These are phyloP conservation scores for Calyptomena viridis DNA, from an alignment of 2,113 vertebrate species.

Conservation along the genomic window DNA sequence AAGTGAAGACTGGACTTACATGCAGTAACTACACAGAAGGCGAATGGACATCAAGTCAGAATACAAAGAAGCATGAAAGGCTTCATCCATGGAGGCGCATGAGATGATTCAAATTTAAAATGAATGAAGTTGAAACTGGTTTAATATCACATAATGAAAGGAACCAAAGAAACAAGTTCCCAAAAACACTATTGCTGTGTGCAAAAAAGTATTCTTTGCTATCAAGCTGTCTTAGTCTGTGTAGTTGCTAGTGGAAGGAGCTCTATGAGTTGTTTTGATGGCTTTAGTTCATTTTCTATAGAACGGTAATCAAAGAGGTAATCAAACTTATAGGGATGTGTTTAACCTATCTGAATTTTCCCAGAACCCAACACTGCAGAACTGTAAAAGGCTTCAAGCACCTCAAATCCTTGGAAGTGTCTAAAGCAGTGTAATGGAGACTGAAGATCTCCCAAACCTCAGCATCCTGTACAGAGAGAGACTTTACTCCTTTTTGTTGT, in stretches of 20 bases:
- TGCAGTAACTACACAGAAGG: background rate
- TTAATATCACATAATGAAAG: background rate
- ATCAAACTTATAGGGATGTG: background rate
- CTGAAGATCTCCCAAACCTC: background rate
- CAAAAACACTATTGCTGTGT: background rate
- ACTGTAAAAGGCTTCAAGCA: background rate
- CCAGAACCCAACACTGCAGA: background rate
- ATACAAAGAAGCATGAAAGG: accelerated
- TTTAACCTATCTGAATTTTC: background rate
- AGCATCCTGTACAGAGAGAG: background rate
- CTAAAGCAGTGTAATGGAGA: background rate
- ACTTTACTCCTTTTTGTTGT: too few species aligned
- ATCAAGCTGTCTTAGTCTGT: background rate
- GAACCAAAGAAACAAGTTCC: background rate
- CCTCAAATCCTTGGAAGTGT: background rate
- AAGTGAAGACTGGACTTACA: background rate
- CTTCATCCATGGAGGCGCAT: background rate
- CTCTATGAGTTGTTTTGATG: background rate
- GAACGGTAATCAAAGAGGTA: background rate
- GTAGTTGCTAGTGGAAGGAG: background rate
- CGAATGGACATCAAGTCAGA: background rate
- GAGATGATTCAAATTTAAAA: background rate
- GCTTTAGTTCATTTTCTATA: background rate
- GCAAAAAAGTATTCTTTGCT: background rate
- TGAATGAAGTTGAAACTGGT: background rate